Conservation (phyloP, 2,797 vertebrate genomes). For the Darevskia mixta region DNA sequence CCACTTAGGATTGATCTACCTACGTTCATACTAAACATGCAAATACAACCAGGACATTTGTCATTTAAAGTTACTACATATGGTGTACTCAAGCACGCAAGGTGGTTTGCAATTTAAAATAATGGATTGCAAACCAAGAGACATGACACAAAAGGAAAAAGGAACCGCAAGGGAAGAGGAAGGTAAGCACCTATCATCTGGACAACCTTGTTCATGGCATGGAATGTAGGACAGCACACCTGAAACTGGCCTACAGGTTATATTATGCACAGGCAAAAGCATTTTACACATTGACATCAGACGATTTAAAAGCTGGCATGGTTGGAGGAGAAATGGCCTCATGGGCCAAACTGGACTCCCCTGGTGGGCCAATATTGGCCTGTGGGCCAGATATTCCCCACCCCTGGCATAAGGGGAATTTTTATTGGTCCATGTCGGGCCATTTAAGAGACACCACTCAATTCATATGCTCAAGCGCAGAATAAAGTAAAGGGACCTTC, state of each 20-base stretch:
- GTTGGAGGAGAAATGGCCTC: no score
- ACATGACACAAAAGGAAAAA: background rate
- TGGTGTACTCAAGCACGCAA: background rate
- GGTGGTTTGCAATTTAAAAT: background rate
- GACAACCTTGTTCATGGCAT: background rate
- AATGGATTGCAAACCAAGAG: background rate
- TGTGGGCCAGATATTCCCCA: background rate
- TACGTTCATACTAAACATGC: no score
- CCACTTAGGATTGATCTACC: no score
- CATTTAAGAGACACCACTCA: background rate
- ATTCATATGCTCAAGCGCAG: background rate
- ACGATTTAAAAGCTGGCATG: no score
- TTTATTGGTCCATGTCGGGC: background rate
- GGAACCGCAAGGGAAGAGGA: background rate
- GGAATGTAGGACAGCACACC: background rate
- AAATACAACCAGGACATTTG: background rate
- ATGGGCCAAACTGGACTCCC: no score
- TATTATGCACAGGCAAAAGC: no score
- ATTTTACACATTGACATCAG: background rate
- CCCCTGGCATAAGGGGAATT: background rate
- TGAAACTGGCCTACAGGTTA: background rate
- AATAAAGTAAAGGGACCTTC: background rate
- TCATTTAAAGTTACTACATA: background rate
- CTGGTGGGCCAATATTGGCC: no score
- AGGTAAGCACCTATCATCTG: background rate